Evolutionary conservation across 2,888 invertebrate species (phyloP).

Genomic region (Halictus quadricinctus): DNA sequence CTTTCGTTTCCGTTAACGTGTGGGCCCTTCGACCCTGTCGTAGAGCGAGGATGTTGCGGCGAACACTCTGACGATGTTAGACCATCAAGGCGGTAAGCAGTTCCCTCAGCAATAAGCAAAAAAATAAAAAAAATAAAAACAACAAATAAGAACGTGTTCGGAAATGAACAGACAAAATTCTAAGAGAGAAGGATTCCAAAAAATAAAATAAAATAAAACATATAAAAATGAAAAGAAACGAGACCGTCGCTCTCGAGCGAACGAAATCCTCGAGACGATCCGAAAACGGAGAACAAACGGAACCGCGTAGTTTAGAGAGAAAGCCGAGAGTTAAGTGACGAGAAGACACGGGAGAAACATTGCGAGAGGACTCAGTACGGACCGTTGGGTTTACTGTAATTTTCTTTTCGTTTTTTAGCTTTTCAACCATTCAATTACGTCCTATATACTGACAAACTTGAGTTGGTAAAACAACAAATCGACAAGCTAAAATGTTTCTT

Average conservation of each 20-base stretch:
- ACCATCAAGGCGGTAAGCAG: conserved; percentile 97
- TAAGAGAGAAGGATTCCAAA: background rate
- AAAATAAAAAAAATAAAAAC: conserved; percentile 26
- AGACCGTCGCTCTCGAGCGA: background rate
- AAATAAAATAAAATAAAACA: background rate
- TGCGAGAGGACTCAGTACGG: conserved; percentile 5
- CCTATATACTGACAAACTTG: background rate
- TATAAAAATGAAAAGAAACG: background rate
- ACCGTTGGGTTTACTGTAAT: background rate
- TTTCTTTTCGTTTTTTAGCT: background rate
- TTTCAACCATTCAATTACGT: background rate
- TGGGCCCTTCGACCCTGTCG: conserved; percentile 82
- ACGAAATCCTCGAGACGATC: conserved; percentile 1
- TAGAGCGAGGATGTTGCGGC: conserved; percentile 97
- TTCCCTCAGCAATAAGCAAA: conserved; percentile 73
- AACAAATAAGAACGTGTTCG: background rate
- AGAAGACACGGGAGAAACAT: conserved; percentile 23
- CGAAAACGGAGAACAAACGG: background rate
- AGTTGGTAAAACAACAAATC: background rate
- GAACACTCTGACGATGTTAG: conserved; percentile 94
- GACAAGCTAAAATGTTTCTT: background rate
- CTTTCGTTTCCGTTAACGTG: conserved; percentile 76
- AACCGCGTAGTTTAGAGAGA: conserved; percentile 13
- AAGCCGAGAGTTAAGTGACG: conserved; percentile 33
- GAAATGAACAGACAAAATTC: background rate